A percentile compares a stretch with the other conserved stretches of the same genome.
Evolutionary conservation across 2,888 invertebrate species (phyloP).

Genomic region (Monoplex corrugatus): DNA sequence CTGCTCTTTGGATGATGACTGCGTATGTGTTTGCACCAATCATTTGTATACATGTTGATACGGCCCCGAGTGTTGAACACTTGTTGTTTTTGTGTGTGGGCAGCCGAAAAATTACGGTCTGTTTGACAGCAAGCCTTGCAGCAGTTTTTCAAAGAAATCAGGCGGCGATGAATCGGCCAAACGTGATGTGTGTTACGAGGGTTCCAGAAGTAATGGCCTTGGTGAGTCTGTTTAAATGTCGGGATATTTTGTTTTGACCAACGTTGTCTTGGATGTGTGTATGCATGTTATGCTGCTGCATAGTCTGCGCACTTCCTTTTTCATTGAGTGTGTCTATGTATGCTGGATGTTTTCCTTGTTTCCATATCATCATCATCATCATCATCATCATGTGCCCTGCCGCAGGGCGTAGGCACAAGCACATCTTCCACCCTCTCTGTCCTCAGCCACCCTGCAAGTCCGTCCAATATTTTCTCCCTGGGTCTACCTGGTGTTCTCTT

Average conservation of each 20-base stretch:
- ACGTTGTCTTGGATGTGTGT: not conserved
- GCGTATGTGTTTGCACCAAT: slow-evolving; percentile 24
- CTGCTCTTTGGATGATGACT: not conserved
- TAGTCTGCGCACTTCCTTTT: too few relatives aligned
- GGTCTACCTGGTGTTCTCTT: too few relatives aligned
- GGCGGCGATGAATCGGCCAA: not conserved
- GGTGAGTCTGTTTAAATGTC: not conserved
- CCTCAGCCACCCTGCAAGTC: too few relatives aligned
- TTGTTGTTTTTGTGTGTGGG: not conserved
- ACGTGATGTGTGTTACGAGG: not conserved
- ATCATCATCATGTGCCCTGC: too few relatives aligned
- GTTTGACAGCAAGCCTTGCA: not conserved
- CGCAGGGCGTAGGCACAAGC: too few relatives aligned
- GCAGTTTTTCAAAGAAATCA: not conserved
- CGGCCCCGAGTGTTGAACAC: not conserved
- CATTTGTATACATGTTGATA: not conserved
- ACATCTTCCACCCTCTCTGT: too few relatives aligned
- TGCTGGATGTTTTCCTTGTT: too few relatives aligned
- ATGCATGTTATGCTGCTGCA: too few relatives aligned
- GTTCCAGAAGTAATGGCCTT: not conserved
- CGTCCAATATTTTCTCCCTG: too few relatives aligned
- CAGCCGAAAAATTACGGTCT: not conserved
- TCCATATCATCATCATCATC: too few relatives aligned
- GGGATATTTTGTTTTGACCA: too few relatives aligned
- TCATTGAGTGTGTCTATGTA: too few relatives aligned